Base-by-base conservation (phyloP, 2,797 vertebrate species). In the Liasis olivaceus region DNA sequence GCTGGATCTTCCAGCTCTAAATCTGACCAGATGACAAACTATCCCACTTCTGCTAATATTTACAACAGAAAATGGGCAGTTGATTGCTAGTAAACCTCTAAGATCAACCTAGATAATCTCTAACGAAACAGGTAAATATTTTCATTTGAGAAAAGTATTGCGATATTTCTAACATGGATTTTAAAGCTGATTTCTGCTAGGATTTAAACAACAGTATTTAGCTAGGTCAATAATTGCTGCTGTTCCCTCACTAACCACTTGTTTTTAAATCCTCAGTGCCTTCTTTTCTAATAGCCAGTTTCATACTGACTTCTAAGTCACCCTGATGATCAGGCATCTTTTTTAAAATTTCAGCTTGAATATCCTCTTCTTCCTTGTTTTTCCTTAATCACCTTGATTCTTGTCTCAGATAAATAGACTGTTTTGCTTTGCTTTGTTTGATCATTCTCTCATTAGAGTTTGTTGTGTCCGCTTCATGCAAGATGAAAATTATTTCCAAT, bases 321-420 rank as follows among this genome's bases (percentile, higher is more conserved):
- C 28, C 9, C 72, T 81, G 72, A 81, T 47, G 72, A 81, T 47
- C 42, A 54, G 2, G 31, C 7, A 93, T 42, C 22, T 72, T 86
- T 54, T 94, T 12, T 88, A 69, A 54, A 87, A 62, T 90, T 66
- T 59, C 42, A 31, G 51, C 20, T 63, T 81, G 31, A 51, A 84
- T 84, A 11, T 51, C 87, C 86, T 89, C 6, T 93, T 93, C 17
- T 69, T 94, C 17, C 84, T 93, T 2, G 1, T 93, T 89, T 89
- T 93, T 56, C 26, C 72, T 7, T 81, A 86, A 72, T 8, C 0
- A 42, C 69, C 91, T 42, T 72, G 63, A 92, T 86, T n/a, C 62
- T 11, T 94, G 20, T 94, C 93, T 7, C 47, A 87, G 36, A 62
- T 11, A 62, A 89, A 89, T 94, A 77, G 51, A 13, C 77, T 91